Percentiles rank a stretch among this genome's conserved stretches.
These are phyloP conservation scores for Psettodes erumei DNA, from an alignment of 2,113 vertebrate genomes.

Conservation along the genomic window DNA sequence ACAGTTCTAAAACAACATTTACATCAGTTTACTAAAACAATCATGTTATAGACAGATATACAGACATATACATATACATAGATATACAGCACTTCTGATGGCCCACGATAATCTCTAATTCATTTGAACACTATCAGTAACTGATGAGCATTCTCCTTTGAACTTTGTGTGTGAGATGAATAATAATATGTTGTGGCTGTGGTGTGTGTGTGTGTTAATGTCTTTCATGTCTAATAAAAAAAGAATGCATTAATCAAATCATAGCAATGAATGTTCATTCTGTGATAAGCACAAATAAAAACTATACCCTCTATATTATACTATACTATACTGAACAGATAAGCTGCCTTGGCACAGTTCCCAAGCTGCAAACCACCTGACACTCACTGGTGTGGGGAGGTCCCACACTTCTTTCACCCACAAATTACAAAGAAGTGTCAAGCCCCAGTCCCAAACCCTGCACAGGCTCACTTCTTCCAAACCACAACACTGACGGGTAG, in stretches of 20 bases:
- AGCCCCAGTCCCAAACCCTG: slow-evolving; percentile 43
- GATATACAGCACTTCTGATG: too few species aligned
- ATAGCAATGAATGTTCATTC: background rate
- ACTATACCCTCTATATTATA: background rate
- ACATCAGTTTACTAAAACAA: background rate
- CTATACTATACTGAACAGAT: too few species aligned
- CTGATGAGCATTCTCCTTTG: background rate
- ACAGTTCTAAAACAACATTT: background rate
- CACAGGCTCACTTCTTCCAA: slow-evolving; percentile 70
- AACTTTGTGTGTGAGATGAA: slow-evolving; percentile 26
- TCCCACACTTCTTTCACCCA: slow-evolving; percentile 65
- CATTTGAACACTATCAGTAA: too few species aligned
- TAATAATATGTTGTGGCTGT: slow-evolving; percentile 4
- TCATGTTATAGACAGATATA: background rate
- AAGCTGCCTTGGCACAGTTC: slow-evolving; percentile 45
- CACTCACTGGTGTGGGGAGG: slow-evolving; percentile 35
- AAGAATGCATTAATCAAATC: background rate
- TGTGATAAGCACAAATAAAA: background rate
- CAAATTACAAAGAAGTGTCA: slow-evolving; percentile 73
- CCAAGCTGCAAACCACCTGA: slow-evolving; percentile 44
- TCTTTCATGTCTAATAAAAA: slow-evolving; percentile 13
- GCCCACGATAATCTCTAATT: too few species aligned
- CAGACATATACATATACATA: too few species aligned
- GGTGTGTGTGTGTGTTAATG: background rate
- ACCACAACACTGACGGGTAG: slow-evolving; percentile 77